Percentiles rank a stretch among this genome's conserved stretches.
Evolutionary conservation across 2,113 vertebrate species (phyloP).

Genomic region (Gallinago media): DNA sequence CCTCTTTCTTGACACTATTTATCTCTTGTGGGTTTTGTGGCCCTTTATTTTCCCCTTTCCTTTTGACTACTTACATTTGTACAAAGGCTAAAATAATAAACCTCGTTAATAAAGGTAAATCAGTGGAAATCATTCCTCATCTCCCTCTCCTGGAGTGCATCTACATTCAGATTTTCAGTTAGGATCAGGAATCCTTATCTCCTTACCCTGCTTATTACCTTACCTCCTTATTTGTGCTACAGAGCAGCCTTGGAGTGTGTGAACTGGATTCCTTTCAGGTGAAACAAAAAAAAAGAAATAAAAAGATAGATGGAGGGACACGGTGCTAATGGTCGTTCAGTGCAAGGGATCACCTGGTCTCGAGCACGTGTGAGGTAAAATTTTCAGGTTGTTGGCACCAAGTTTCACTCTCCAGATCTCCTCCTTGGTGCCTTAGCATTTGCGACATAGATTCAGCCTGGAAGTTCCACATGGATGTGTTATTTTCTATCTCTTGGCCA

Average conservation of each 20-base stretch:
- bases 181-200: not conserved
- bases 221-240: not conserved
- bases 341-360: not conserved
- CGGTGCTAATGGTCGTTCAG: fast-evolving
- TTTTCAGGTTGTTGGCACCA: not conserved
- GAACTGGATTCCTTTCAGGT: not conserved
- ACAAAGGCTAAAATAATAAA: not conserved
- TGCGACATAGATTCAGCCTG: not conserved
- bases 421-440: not conserved
- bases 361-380: fast-evolving
- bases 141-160: not conserved
- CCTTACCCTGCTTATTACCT: not conserved
- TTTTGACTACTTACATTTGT: not conserved
- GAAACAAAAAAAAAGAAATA: not conserved
- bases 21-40: not conserved
- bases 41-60: not conserved
- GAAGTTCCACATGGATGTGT: not conserved
- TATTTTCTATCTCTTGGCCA: not conserved
- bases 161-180: not conserved
- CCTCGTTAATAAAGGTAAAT: not conserved
- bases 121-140: not conserved
- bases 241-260: not conserved
- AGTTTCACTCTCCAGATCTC: not conserved
- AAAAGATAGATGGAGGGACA: not conserved
- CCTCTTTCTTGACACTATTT: not conserved